These are phyloP conservation scores for Amphimedon queenslandica DNA, from an alignment of 37 sponge, comb jelly and placozoan genomes.

Conservation along the genomic window DNA sequence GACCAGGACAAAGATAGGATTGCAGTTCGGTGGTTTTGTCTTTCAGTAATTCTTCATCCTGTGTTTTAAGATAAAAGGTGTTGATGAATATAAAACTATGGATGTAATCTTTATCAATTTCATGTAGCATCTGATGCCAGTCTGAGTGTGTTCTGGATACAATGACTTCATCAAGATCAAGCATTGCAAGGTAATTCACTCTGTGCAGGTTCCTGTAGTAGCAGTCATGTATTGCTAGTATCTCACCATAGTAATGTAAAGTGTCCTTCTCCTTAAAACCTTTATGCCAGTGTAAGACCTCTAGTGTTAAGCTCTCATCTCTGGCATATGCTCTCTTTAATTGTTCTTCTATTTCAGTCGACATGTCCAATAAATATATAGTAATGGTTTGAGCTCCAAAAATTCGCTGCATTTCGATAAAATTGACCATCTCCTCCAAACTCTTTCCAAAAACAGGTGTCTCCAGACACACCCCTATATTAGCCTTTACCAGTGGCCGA, in stretches of 20 bases:
- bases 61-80: not conserved
- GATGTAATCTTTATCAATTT: not conserved
- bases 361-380: conserved; percentile 6
- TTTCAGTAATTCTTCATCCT: too few relatives aligned
- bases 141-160: conserved; percentile 10
- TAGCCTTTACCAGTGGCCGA: too few relatives aligned
- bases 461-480: conserved; percentile 26
- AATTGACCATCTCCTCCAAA: conserved; percentile 1
- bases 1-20: too few relatives aligned
- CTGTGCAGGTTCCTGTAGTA: conserved; percentile 22
- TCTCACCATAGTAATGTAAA: conserved; percentile 28
- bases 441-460: not conserved
- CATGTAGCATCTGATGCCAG: conserved; percentile 1
- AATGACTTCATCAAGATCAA: conserved; percentile 32
- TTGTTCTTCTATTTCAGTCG: not conserved
- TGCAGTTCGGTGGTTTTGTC: too few relatives aligned
- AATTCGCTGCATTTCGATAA: conserved; percentile 16
- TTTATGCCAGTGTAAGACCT: conserved; percentile 10
- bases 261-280: conserved; percentile 2
- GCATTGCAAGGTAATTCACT: conserved; percentile 21
- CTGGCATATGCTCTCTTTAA: not conserved
- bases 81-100: conserved; percentile 2
- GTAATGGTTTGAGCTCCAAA: conserved; percentile 18
- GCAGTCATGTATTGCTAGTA: too few relatives aligned
- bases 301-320: too few relatives aligned